A percentile compares a stretch with the other conserved stretches of the same genome.
phyloP scores from a whole-genome alignment of 1,140 invertebrate genomes.

The Wiebesia pumilae region DNA sequence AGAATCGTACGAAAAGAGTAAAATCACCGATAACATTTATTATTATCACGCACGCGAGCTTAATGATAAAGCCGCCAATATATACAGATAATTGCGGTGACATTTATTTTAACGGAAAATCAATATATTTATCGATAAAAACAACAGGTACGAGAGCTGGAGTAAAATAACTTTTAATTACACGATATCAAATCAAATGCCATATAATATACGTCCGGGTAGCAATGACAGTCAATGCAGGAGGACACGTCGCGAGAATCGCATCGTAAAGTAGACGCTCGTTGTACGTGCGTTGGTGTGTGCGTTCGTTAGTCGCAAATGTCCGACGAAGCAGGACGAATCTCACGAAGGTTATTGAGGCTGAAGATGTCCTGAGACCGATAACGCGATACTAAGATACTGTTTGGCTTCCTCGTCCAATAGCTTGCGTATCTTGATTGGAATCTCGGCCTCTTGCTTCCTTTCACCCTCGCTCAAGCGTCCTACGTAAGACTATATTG shows the following conservation, averaged over 20 bases:
- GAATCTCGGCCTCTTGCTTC: constrained; percentile 42
- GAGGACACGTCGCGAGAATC: constrained; percentile 28
- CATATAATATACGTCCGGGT: neutral
- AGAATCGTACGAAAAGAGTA: neutral
- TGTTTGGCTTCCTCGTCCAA: constrained; percentile 2
- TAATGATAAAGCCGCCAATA: neutral
- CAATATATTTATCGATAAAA: constrained; percentile 32
- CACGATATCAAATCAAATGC: constrained; percentile 19
- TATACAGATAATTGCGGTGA: constrained; percentile 10
- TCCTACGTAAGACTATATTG: constrained; percentile 32
- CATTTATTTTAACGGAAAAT: constrained; percentile 34
- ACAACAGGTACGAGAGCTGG: neutral
- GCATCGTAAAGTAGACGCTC: constrained; percentile 37
- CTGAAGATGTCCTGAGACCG: constrained; percentile 31
- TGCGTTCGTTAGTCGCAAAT: constrained; percentile 33
- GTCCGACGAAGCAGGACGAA: constrained; percentile 26
- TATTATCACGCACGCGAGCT: neutral
- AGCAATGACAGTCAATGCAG: neutral
- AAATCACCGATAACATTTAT: constrained; percentile 20
- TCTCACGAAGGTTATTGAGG: constrained; percentile 49
- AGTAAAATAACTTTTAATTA: constrained; percentile 44
- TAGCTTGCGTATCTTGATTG: constrained; percentile 43
- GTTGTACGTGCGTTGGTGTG: neutral
- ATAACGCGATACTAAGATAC: constrained; percentile 49
- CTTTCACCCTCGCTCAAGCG: constrained; percentile 14